Evolutionary conservation across 23 tunicate species (phyloP).

Genomic region (Clavelina lepadiformis): DNA sequence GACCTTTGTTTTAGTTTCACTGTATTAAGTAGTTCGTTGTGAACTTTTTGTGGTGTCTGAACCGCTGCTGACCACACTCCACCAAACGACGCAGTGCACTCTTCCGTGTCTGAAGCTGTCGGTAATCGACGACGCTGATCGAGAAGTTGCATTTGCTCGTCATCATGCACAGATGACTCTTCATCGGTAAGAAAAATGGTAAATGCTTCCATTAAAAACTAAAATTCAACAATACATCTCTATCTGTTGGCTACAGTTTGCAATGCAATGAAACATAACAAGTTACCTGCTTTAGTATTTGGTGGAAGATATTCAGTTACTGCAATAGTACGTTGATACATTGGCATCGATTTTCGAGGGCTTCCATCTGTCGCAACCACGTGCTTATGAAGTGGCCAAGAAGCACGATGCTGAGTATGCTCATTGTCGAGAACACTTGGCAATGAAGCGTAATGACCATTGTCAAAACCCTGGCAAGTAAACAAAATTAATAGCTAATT

Average conservation of each 20-base stretch:
- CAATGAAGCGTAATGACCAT: constrained; percentile 20
- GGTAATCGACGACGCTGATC: constrained; percentile 18
- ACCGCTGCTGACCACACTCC: constrained; percentile 42
- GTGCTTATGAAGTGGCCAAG: constrained; percentile 37
- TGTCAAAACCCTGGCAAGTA: constrained; percentile 6
- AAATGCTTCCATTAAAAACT: too few species aligned
- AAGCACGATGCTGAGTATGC: constrained; percentile 2
- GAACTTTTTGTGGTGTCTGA: constrained; percentile 4
- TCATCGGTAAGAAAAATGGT: too few species aligned
- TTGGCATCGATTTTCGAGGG: constrained; percentile 37
- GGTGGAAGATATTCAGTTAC: constrained; percentile 80
- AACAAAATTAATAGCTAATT: background rate
- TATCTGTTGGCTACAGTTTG: too few species aligned
- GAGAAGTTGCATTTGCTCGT: background rate
- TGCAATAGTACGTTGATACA: constrained; percentile 87
- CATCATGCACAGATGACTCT: background rate
- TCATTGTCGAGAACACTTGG: constrained; percentile 19
- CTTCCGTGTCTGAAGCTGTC: constrained; percentile 34
- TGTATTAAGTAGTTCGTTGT: constrained; percentile 1
- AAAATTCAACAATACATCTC: too few species aligned
- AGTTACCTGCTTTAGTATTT: constrained; percentile 6
- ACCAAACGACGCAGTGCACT: constrained; percentile 71
- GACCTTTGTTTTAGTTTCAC: background rate
- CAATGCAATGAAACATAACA: too few species aligned
- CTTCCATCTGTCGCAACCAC: background rate